phyloP scores from a whole-genome alignment of 2,797 vertebrate genomes.

The Falco concolor region DNA sequence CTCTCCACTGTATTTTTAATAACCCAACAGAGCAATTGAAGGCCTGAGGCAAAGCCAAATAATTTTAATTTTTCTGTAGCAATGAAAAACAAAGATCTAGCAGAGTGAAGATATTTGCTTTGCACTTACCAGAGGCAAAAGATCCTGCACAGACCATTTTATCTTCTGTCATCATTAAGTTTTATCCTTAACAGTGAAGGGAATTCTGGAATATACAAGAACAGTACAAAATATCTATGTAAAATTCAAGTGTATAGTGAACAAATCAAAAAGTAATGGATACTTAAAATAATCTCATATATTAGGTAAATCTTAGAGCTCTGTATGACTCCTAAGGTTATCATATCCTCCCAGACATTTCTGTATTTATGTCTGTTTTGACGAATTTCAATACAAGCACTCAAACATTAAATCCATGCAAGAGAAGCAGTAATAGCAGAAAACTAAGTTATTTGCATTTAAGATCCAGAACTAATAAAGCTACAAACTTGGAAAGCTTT shows the following conservation, averaged over 20 bases:
- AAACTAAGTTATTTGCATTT: neutral
- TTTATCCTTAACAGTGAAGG: neutral
- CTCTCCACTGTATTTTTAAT: slow-evolving; percentile 7
- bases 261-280: neutral
- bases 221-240: neutral
- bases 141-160: slow-evolving; percentile 7
- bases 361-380: neutral
- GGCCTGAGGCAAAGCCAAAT: neutral
- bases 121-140: slow-evolving; percentile 9
- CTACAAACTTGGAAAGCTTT: neutral
- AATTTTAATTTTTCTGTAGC: slow-evolving; percentile 20
- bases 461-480: neutral
- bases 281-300: neutral
- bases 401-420: neutral
- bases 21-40: slow-evolving; percentile 3
- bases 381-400: neutral
- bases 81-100: slow-evolving; percentile 3
- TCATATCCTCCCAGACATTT: neutral
- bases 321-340: neutral
- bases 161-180: neutral
- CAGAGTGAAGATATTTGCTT: slow-evolving; percentile 7
- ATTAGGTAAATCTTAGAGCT: neutral
- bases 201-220: neutral
- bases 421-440: neutral
- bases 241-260: neutral